Conservation (phyloP, 2,888 invertebrate species). For the Aspidiotus rigidus region DNA sequence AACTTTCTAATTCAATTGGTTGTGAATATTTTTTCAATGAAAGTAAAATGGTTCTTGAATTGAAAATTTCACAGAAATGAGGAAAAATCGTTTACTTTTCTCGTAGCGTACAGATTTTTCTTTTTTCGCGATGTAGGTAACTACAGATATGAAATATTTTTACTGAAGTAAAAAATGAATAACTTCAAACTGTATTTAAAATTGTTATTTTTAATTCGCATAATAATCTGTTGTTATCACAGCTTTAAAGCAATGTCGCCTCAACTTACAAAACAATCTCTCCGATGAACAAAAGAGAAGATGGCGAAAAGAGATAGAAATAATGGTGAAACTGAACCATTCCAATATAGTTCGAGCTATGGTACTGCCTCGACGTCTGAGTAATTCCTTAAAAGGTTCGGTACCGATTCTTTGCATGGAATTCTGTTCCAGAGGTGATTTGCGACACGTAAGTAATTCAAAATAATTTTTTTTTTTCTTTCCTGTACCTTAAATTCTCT, state of each 20-base stretch:
- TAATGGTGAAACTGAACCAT: constrained; percentile 18
- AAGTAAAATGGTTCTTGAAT: no score
- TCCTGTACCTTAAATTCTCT: neutral
- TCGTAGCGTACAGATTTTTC: no score
- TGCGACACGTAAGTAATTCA: constrained; percentile 11
- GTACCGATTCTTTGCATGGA: constrained; percentile 20
- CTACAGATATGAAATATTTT: no score
- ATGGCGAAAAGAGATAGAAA: constrained; percentile 24
- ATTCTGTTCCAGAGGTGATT: constrained; percentile 16
- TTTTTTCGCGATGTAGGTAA: no score
- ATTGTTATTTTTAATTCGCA: no score
- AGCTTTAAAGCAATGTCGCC: constrained; percentile 22
- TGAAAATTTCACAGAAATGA: no score
- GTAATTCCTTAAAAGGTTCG: neutral
- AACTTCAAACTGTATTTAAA: no score
- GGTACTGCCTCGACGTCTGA: constrained; percentile 3
- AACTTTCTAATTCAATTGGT: no score
- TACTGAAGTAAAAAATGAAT: no score
- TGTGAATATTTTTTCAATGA: no score
- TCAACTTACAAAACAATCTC: constrained; percentile 11
- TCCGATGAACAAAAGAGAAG: constrained; percentile 18
- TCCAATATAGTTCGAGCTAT: constrained; percentile 16
- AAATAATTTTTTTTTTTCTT: neutral
- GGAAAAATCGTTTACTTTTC: no score
- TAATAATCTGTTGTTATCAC: no score